Evolutionary conservation across 2,113 vertebrate genomes (phyloP), one percentile per base, ranked within the genome.

Genomic region (Thunnus thynnus): DNA sequence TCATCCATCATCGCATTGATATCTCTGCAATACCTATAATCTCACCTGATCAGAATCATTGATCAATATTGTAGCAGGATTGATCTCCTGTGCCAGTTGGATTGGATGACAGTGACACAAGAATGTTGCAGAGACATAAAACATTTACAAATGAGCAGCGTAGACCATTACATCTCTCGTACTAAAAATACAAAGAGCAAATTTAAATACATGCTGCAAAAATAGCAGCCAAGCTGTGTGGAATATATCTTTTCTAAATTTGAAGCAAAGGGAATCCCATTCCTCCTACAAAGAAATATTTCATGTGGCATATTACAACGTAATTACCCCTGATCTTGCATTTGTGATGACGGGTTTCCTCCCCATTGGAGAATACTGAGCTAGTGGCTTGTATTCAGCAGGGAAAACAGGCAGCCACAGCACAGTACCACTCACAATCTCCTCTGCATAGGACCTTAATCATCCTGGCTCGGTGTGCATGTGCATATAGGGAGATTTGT

Each of bases 1-100:
- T 93, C 93, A 94, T 92, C 90, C 83, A 74, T 92, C 91, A 89
- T 92, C 27, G 73, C 91, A 92, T 92, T 93, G 93, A 94, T 92
- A 94, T 91, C 84, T 90, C 70, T 75, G 81, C 92, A 80, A 91
- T 88, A 83, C 84, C 78, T 84, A 85, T 93, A 88, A 94, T 95
- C 90, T 90, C 66, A 81, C 84, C 90, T 65, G 83, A 92, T 92
- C 88, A 92, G 80, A 90, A 84, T 54, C 88, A 93, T 89, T 90
- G 93, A 94, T 93, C 87, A 83, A 83, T 87, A 79, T 63, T 70
- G 79, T 79, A 77, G 57, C 78, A 36, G 57, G 72, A 89, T 89
- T 83, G 90, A 93, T 92, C 87, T 61, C 47, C 51, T 14, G 30
- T 71, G 70, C 74, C 84, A 50, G 55, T 61, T 48, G 76, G 55